These are phyloP conservation scores for Tor tambroides DNA, from an alignment of 2,113 vertebrate genomes.

Conservation along the genomic window DNA sequence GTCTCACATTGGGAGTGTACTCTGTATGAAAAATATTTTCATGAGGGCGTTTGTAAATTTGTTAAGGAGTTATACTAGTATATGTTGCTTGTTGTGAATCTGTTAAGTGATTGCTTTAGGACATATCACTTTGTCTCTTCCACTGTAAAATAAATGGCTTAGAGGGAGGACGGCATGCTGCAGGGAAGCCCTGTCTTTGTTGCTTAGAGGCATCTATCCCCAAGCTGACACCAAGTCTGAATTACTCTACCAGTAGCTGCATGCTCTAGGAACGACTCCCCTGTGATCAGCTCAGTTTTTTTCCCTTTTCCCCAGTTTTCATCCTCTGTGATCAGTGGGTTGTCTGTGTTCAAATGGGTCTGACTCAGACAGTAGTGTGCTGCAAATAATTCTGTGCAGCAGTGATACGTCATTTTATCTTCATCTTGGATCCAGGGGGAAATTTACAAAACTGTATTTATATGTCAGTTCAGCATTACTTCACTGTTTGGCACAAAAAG, in stretches of 20 bases:
- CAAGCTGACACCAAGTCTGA: slow-evolving; percentile 54
- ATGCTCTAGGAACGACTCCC: slow-evolving; percentile 47
- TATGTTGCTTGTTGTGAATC: neutral
- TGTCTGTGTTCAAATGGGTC: slow-evolving; percentile 35
- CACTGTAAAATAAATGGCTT: slow-evolving; percentile 26
- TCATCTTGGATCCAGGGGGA: slow-evolving; percentile 2
- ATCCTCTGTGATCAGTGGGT: slow-evolving; percentile 42
- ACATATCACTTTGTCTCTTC: slow-evolving; percentile 4
- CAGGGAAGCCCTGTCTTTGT: slow-evolving; percentile 35
- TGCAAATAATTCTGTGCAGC: slow-evolving; percentile 34
- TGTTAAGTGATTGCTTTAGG: slow-evolving; percentile 7
- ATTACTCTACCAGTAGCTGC: slow-evolving; percentile 50
- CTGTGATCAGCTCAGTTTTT: slow-evolving; percentile 31
- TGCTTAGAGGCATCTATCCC: slow-evolving; percentile 40
- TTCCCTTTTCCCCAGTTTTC: slow-evolving; percentile 1
- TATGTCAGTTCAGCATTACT: slow-evolving; percentile 18
- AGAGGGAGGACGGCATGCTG: slow-evolving; percentile 16
- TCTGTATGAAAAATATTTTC: slow-evolving; percentile 1
- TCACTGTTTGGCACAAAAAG: neutral
- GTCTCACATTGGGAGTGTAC: neutral
- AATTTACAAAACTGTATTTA: slow-evolving; percentile 31
- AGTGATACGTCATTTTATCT: slow-evolving; percentile 21
- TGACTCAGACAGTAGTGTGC: slow-evolving; percentile 25
- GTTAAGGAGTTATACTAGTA: neutral
- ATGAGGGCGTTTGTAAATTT: neutral